Percentiles rank a stretch among this genome's conserved stretches.
These are phyloP conservation scores for Drosophila insularis DNA, from an alignment of 1,140 invertebrate species.

Conservation along the genomic window DNA sequence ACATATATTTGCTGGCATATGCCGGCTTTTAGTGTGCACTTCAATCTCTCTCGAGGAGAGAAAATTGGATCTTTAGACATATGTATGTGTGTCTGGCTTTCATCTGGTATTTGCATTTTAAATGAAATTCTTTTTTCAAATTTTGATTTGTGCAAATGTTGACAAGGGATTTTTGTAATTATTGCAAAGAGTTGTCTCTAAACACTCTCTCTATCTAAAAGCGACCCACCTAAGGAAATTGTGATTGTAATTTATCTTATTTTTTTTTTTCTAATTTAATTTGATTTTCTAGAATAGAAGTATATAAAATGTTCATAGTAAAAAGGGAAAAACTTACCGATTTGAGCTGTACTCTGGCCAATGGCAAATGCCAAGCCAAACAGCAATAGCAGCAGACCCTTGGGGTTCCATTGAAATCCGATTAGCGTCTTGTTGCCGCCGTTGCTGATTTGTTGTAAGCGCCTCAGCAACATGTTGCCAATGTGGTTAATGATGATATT, in stretches of 20 bases:
- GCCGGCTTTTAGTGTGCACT: neutral
- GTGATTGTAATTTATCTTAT: too few relatives aligned
- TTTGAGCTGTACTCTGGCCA: constrained; percentile 49
- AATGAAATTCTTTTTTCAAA: constrained; percentile 29
- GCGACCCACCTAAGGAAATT: too few relatives aligned
- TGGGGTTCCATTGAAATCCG: constrained; percentile 43
- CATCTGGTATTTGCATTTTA: constrained; percentile 37
- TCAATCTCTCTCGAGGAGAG: neutral
- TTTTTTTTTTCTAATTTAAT: neutral
- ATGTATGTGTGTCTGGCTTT: neutral
- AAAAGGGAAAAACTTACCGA: constrained; percentile 48
- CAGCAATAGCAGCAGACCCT: constrained; percentile 30
- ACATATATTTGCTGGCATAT: neutral
- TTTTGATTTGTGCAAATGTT: constrained; percentile 21
- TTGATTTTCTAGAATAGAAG: neutral
- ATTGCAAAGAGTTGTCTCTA: constrained; percentile 3
- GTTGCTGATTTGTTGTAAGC: constrained; percentile 46
- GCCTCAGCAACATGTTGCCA: constrained; percentile 58
- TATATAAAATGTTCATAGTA: neutral
- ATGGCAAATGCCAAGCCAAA: constrained; percentile 45
- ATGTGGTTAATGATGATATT: constrained; percentile 14
- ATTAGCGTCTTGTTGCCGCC: constrained; percentile 34
- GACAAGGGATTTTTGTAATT: constrained; percentile 9
- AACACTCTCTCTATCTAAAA: too few relatives aligned
- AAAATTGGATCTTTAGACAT: neutral